These are phyloP conservation scores for Delphinapterus leucas DNA, from an alignment of 2,113 vertebrate species.

Conservation along the genomic window DNA sequence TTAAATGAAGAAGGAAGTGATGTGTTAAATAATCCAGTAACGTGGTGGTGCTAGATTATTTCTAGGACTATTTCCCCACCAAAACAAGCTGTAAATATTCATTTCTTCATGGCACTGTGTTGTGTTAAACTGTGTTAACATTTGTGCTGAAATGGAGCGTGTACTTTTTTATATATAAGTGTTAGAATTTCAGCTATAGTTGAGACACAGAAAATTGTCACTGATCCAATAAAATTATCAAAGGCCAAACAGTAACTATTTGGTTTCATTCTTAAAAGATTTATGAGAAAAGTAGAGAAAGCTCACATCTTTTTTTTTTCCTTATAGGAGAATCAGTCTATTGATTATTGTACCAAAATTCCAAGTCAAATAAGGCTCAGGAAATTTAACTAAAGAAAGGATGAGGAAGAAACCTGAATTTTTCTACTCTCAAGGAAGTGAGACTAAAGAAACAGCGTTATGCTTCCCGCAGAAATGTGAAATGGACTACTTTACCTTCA, in stretches of 20 bases:
- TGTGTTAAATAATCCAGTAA: background rate
- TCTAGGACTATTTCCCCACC: background rate
- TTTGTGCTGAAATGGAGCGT: background rate
- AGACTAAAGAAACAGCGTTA: background rate
- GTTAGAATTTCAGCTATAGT: conserved; percentile 50
- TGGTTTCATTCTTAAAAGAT: conserved; percentile 65
- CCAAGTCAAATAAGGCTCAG: background rate
- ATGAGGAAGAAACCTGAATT: background rate
- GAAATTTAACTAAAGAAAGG: conserved; percentile 13
- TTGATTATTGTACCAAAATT: conserved; percentile 49
- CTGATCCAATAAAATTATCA: conserved; percentile 64
- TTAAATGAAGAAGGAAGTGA: background rate
- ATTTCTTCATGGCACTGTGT: background rate
- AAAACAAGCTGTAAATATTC: conserved; percentile 25
- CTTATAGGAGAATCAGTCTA: conserved; percentile 14
- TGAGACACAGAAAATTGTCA: conserved; percentile 43
- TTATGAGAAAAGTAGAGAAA: conserved; percentile 13
- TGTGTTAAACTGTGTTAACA: conserved; percentile 25
- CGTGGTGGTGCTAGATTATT: background rate
- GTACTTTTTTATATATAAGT: background rate
- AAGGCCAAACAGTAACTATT: conserved; percentile 58
- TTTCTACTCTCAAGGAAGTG: background rate
- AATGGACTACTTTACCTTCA: background rate
- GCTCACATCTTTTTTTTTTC: background rate
- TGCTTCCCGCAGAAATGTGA: background rate